Percentiles rank a stretch among this genome's conserved stretches.
phyloP scores from a whole-genome alignment of 2,797 vertebrate species.

The Meda fulgida region DNA sequence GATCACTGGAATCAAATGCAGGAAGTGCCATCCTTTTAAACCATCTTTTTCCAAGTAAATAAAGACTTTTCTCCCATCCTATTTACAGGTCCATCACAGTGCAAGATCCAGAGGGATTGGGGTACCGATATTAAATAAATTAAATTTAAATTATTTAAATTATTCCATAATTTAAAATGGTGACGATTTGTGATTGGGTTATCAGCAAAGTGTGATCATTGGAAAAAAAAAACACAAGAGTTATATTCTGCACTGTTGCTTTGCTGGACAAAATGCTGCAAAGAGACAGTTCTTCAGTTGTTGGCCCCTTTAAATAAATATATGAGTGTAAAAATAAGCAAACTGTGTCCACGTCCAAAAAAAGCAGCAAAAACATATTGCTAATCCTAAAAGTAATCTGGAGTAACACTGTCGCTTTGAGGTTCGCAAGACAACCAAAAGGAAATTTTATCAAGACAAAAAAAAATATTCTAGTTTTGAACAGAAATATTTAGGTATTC shows the following conservation, averaged over 20 bases:
- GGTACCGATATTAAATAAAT: background rate
- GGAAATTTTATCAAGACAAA: conserved; percentile 68
- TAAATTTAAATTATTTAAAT: no score
- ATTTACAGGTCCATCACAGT: conserved; percentile 75
- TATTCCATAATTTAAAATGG: background rate
- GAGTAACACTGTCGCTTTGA: conserved; percentile 67
- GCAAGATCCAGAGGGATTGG: conserved; percentile 71
- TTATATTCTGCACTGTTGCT: background rate
- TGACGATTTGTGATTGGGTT: conserved; percentile 38
- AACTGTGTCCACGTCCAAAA: conserved; percentile 60
- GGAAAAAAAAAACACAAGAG: conserved; percentile 33
- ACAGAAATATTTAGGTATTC: conserved; percentile 75
- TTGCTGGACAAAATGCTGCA: conserved; percentile 14
- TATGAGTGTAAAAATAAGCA: conserved; percentile 61
- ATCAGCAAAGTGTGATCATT: background rate
- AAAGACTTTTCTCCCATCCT: conserved; percentile 61
- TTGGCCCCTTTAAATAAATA: conserved; percentile 66
- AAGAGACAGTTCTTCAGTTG: conserved; percentile 71
- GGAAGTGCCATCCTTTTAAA: conserved; percentile 67
- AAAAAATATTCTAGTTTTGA: conserved; percentile 69
- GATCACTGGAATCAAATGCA: conserved; percentile 22
- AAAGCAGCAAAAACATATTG: conserved; percentile 48
- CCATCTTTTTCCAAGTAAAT: conserved; percentile 62
- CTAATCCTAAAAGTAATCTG: conserved; percentile 54
- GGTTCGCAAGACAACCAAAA: conserved; percentile 65